Evolutionary conservation across 2,797 vertebrate genomes (phyloP).

Genomic region (Parauchenoglanis punctatus): DNA sequence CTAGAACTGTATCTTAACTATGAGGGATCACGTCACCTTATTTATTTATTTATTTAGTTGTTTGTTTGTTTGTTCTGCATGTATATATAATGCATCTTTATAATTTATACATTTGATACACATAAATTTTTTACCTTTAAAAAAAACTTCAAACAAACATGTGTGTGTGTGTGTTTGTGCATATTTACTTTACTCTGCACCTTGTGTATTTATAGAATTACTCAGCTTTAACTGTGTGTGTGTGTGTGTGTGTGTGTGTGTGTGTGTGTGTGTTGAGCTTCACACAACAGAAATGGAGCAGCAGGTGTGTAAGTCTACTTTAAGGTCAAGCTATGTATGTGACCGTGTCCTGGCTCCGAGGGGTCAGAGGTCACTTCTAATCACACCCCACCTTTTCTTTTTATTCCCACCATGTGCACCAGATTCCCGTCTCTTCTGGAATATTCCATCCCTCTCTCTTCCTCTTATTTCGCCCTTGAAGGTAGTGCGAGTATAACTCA

Average conservation of each 20-base stretch:
- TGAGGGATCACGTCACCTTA: not conserved
- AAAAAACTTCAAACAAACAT: too few species aligned
- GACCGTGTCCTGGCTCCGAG: conserved; percentile 59
- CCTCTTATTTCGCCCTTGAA: conserved; percentile 54
- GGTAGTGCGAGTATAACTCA: conserved; percentile 72
- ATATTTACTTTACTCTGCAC: not conserved
- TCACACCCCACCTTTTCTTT: conserved; percentile 53
- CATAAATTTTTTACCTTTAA: too few species aligned
- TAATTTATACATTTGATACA: not conserved
- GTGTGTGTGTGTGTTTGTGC: not conserved
- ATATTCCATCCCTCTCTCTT: conserved; percentile 27
- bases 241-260: not conserved
- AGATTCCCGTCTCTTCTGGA: conserved; percentile 27
- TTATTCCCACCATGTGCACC: conserved; percentile 44
- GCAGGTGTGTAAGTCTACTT: conserved; percentile 68
- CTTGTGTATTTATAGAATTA: conserved; percentile 4
- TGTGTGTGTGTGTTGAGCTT: not conserved
- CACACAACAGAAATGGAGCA: conserved; percentile 39
- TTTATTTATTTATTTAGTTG: not conserved
- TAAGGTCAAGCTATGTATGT: conserved; percentile 52
- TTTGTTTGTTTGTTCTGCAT: too few species aligned
- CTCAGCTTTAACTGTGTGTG: not conserved
- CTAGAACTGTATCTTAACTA: not conserved
- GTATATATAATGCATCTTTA: not conserved
- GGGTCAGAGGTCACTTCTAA: conserved; percentile 66